Base-by-base conservation (phyloP, 2,888 invertebrate species). In the Podabrus alpinus region DNA sequence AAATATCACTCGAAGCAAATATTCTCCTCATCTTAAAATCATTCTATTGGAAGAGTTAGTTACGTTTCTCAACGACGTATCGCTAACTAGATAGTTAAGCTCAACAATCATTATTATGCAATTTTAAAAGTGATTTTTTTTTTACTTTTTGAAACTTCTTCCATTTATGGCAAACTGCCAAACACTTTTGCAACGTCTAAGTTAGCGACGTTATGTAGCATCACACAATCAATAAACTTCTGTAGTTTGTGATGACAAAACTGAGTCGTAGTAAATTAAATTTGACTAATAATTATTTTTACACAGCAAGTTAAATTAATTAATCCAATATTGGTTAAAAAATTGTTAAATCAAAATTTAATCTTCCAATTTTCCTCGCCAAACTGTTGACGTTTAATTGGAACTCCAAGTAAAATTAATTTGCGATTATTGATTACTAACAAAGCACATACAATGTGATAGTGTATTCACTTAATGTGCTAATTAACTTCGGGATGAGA, bases 381-480 rank as follows among this genome's bases (percentile, higher is more conserved):
- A 61, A 74, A 45, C 45, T 67, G 60, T 59, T 66, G 70, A 68
- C 61, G 15, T 25, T 68, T 74, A 74, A 75, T 68, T 69, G 68
- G 19, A 59, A 19, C 71, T 72, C 15, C 15, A 16, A 62, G 69
- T 69, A 59, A 75, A 75, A 75, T 75, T 75, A 75, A 72, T 72
- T 75, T 72, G 68, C 45, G 67, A 60, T 16, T 70, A 72, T 75
- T 67, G 72, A 72, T 72, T 67, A 67, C 66, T 59, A 61, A 59
- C 59, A 64, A 72, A 73, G 68, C 59, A 73, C 73, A 70, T 71
- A 76, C 73, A 73, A 73, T 71, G 76, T 73, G 73, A 76, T 76
- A 76, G 76, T 73, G 73, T 76, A 76, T 76, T 76, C 76, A 76
- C 76, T 76, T 76, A 76, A 76, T 76, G 76, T 76, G 76, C 70